phyloP scores from a whole-genome alignment of 1,140 invertebrate species.

The Habropoda laboriosa region DNA sequence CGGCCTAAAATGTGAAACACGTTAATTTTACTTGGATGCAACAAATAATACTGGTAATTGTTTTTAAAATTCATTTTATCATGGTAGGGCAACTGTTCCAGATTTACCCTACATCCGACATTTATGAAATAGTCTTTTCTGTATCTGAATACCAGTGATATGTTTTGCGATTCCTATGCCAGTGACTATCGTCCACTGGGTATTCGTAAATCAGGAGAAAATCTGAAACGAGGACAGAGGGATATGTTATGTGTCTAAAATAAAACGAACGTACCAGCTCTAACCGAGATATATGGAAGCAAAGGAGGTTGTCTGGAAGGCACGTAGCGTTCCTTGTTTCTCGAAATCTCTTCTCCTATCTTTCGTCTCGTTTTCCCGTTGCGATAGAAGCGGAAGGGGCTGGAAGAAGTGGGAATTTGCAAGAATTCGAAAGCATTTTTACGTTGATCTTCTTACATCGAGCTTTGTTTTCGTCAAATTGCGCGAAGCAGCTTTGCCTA shows the following conservation, averaged over 20 bases:
- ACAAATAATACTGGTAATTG: no score
- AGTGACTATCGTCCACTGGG: neutral
- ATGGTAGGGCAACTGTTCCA: no score
- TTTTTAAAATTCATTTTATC: no score
- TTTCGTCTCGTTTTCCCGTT: neutral
- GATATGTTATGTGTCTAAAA: constrained; percentile 29
- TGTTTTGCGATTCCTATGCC: neutral
- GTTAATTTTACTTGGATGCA: no score
- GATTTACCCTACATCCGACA: neutral
- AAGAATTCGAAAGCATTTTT: constrained; percentile 3
- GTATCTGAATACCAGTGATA: neutral
- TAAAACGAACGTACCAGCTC: constrained; percentile 7
- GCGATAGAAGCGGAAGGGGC: neutral
- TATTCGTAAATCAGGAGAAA: constrained; percentile 27
- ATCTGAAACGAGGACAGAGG: constrained; percentile 12
- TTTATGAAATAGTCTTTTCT: neutral
- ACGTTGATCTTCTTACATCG: neutral
- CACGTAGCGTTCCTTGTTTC: constrained; percentile 18
- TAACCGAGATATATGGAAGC: constrained; percentile 27
- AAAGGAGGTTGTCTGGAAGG: neutral
- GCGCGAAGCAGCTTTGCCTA: no score
- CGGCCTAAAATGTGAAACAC: no score
- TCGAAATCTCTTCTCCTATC: constrained; percentile 21
- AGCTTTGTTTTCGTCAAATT: neutral
- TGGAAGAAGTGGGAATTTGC: neutral